Evolutionary conservation across 2,797 vertebrate genomes (phyloP), one percentile per base, ranked within the genome.

Genomic region (Micromesistius poutassou): DNA sequence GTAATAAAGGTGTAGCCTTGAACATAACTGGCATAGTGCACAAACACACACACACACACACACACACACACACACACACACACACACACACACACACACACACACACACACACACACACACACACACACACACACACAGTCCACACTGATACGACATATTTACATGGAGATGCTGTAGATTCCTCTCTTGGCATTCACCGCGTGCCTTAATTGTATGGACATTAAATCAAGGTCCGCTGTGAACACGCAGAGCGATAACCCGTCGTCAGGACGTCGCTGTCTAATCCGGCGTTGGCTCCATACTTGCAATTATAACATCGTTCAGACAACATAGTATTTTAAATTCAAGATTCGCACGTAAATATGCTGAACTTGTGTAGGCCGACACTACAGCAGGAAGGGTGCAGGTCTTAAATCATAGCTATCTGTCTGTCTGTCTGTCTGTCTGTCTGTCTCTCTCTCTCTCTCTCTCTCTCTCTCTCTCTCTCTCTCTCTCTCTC

Each of bases 211-310:
- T 97, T 97, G 95, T 93, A 92, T 92, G 90, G 96, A 98, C 97
- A 98, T 98, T 98, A 99, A 99, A 99, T 98, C 98, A 99, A 99
- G 97, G 98, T 99, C 97, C 98, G 98, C 98, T 98, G 97, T 98
- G 97, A 99, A 99, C 97, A 99, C 97, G 97, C 95, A 99, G 97
- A 98, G 97, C 86, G 91, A 91, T 87, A 91, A 91, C 92, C 78
- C 87, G 77, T 85, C 22, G 77, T 81, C 77, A 35, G 10, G 78
- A 40, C 79, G 80, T 85, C 35, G 74, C 79, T 86, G 25, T 82
- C 81, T 42, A 77, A 70, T 68, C 76, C 12, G 12, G 40, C 40
- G 3, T 42, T 42, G 40, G 40, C 40, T 42, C 12, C 40, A 5
- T 22, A n/a, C 55, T 62, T 25, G 19, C 55, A 25, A 25, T n/a